These are phyloP conservation scores for Poecilus cupreus DNA, from an alignment of 2,888 invertebrate genomes.

Conservation along the genomic window DNA sequence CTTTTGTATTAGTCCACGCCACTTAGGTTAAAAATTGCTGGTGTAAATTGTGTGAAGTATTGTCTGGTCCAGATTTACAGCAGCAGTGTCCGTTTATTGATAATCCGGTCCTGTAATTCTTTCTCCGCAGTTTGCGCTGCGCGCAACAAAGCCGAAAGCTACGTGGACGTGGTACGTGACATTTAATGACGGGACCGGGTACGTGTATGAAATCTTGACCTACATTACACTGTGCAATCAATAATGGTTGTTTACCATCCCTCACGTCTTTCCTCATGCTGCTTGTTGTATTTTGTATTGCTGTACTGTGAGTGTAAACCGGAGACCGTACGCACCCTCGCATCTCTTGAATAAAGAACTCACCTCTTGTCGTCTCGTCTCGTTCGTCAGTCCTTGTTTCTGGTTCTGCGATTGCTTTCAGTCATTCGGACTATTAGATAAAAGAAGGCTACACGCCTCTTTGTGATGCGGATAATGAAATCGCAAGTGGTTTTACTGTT, in stretches of 20 bases:
- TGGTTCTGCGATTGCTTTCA: not conserved
- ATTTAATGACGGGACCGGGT: slow-evolving; percentile 28
- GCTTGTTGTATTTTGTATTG: not conserved
- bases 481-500: not conserved
- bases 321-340: not conserved
- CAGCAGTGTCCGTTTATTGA: too few species aligned
- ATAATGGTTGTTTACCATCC: slow-evolving; percentile 30
- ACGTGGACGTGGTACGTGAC: not conserved
- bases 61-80: too few species aligned
- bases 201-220: slow-evolving; percentile 68
- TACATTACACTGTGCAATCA: slow-evolving; percentile 65
- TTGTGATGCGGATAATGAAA: slow-evolving; percentile 62
- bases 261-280: slow-evolving; percentile 9
- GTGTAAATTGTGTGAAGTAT: too few species aligned
- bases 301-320: not conserved
- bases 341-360: not conserved
- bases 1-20: too few species aligned
- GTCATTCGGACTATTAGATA: not conserved
- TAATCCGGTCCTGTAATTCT: too few species aligned
- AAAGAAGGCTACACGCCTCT: slow-evolving; percentile 61
- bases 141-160: slow-evolving; percentile 25
- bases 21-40: too few species aligned
- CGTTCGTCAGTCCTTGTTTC: not conserved
- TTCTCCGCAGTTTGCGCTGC: not conserved
- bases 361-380: not conserved